These are phyloP conservation scores for Mus spretus DNA, from an alignment of 2,797 vertebrate species.

Conservation along the genomic window DNA sequence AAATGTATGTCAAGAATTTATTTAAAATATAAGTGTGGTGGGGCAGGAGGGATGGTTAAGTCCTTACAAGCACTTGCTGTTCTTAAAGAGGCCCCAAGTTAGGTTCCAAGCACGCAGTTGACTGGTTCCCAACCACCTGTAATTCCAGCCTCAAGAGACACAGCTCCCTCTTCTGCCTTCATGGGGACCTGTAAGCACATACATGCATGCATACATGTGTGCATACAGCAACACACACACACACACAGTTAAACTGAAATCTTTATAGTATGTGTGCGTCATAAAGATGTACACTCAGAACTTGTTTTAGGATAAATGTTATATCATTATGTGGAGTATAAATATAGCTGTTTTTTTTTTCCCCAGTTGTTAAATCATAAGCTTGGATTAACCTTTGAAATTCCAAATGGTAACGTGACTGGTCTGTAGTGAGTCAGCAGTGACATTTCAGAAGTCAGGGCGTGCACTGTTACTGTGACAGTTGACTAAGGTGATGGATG, in stretches of 20 bases:
- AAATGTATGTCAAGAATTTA: conserved; percentile 12
- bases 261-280: background rate
- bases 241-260: background rate
- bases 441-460: background rate
- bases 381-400: too few relatives aligned
- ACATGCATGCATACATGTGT: background rate
- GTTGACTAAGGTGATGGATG: too few relatives aligned
- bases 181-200: too few relatives aligned
- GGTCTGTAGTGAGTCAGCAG: background rate
- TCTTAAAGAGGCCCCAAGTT: background rate
- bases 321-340: background rate
- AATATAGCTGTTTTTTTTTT: too few relatives aligned
- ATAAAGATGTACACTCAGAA: conserved; percentile 27
- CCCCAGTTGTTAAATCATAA: too few relatives aligned
- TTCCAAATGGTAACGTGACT: background rate
- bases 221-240: background rate
- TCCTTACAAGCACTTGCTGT: background rate
- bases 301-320: conserved; percentile 2
- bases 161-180: background rate
- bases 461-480: background rate
- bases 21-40: conserved; percentile 1
- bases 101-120: background rate
- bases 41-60: background rate
- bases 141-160: background rate
- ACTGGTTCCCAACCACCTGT: background rate